A percentile compares a stretch with the other conserved stretches of the same genome.
These are phyloP conservation scores for Smittia aterrima DNA, from an alignment of 2,888 invertebrate species.

Conservation along the genomic window DNA sequence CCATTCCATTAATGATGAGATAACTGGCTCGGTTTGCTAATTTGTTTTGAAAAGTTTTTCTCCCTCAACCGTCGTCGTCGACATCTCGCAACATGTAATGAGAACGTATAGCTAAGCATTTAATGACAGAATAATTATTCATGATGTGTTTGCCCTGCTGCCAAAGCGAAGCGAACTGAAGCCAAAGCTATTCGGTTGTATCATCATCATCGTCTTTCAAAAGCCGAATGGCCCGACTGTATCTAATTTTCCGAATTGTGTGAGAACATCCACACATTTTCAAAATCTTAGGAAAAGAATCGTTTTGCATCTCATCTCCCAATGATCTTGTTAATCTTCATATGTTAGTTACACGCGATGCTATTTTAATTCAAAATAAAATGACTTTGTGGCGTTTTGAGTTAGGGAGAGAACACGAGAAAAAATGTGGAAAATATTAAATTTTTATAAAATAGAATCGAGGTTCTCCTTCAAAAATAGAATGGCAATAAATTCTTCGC, in stretches of 20 bases:
- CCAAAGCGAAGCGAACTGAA: neutral
- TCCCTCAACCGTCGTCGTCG: neutral
- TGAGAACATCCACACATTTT: constrained; percentile 4
- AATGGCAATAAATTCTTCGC: constrained; percentile 35
- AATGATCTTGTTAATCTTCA: constrained; percentile 36
- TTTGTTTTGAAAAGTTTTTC: neutral
- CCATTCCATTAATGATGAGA: neutral
- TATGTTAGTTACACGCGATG: constrained; percentile 31
- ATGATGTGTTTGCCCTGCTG: neutral
- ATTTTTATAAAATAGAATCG: neutral
- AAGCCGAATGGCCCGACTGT: neutral
- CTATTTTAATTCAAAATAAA: constrained; percentile 35
- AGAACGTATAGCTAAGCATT: constrained; percentile 22
- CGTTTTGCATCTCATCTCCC: neutral
- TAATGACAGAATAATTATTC: constrained; percentile 40
- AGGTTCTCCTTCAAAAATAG: constrained; percentile 27
- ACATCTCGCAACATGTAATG: neutral
- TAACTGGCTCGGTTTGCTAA: neutral
- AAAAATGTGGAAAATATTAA: constrained; percentile 9
- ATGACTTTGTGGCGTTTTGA: constrained; percentile 2
- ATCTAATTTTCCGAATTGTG: neutral
- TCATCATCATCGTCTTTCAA: neutral
- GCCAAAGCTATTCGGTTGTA: neutral
- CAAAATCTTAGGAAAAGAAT: neutral
- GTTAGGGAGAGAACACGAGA: neutral